Evolutionary conservation across 2,113 vertebrate genomes (phyloP).

Genomic region (Microcebus murinus): DNA sequence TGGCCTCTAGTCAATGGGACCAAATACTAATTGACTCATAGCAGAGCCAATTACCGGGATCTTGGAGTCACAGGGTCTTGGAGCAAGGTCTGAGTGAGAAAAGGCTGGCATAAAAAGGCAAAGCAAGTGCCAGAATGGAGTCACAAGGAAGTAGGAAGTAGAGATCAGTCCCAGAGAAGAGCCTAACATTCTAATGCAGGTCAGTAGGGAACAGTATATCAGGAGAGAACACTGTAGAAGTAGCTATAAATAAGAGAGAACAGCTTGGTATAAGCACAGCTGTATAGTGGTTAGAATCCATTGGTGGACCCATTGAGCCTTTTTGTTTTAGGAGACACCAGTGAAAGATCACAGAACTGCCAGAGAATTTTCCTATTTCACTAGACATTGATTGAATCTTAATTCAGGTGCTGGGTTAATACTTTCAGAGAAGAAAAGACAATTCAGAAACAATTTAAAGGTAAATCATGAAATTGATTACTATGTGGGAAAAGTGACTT

Average conservation of each 20-base stretch:
- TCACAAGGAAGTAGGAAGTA: not conserved
- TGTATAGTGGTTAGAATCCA: not conserved
- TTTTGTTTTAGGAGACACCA: not conserved
- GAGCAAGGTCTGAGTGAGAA: not conserved
- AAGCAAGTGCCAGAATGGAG: not conserved
- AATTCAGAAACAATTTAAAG: constrained; percentile 26
- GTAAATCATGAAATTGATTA: not conserved
- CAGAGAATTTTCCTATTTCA: not conserved
- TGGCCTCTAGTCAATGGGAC: not conserved
- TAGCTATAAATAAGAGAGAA: not conserved
- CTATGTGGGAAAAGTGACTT: not conserved
- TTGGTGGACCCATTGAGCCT: not conserved
- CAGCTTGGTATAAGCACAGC: not conserved
- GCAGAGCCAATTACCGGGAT: not conserved
- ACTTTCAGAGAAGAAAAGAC: constrained; percentile 24
- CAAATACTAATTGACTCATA: not conserved
- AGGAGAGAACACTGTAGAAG: not conserved
- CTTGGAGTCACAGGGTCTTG: not conserved
- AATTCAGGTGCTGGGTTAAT: not conserved
- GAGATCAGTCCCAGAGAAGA: constrained; percentile 14
- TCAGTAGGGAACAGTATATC: not conserved
- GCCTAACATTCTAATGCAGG: not conserved
- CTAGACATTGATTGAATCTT: not conserved
- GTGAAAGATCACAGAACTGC: not conserved
- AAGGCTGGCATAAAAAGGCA: not conserved